Base-by-base conservation (phyloP, 2,888 invertebrate species). In the Agonopterix subpropinquella region DNA sequence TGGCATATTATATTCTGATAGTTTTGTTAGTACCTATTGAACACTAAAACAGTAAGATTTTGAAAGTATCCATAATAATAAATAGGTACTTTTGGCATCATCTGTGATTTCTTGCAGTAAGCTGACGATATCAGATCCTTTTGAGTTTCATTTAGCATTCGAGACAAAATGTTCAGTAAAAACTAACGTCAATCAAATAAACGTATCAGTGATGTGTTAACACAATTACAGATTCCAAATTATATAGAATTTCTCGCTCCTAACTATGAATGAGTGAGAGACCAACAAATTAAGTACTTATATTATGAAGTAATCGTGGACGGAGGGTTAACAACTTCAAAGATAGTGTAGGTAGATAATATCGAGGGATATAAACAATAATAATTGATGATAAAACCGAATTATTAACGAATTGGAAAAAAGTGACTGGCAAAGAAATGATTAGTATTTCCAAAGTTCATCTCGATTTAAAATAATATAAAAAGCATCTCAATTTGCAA, bases 261-360 rank as follows among this genome's bases (percentile, higher is more conserved):
- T 52, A 57, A 46, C 55, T 54, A 50, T 51, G 44, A 35, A 61
- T 61, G 57, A 57, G 51, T 61, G 64, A 65, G 69, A 76, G 70
- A 80, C 72, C 73, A 80, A 71, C 59, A 73, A 70, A 79, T 87
- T 87, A 87, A 87, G 86, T 87, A 87, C 87, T 81, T 80, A 79
- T 67, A 73, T 69, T 67, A 77, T 77, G 77, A 77, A 73, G 73
- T 73, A 71, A 68, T 68, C 67, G 71, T 83, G 86, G 86, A 87
- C 86, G 87, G 87, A 87, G 81, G 73, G 79, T 77, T 76, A 77
- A 78, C 70, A 77, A 77, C 70, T 68, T 66, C 57, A 46, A 51
- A 55, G 35, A 44, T 4, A 43, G 18, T 28, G 7, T n/a, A 45
- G 36, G 45, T 45, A 45, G 37, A 45, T 45, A 28, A 45, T 36